Evolutionary conservation across 2,888 invertebrate species (phyloP).

Genomic region (Endomychus coccineus): DNA sequence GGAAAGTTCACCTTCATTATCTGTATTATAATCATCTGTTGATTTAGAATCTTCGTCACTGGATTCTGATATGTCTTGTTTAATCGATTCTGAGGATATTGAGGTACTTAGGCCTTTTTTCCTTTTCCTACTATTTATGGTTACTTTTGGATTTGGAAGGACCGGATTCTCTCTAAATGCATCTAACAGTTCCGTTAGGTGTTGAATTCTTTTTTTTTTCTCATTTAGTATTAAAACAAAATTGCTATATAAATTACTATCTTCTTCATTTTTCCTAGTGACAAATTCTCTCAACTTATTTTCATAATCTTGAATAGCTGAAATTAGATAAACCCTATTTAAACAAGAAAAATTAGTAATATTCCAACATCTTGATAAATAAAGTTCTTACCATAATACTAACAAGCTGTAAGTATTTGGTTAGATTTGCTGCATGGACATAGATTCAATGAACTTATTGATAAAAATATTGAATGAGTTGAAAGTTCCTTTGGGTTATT

Average conservation of each 20-base stretch:
- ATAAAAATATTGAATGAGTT: too few species aligned
- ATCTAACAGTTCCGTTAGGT: slow-evolving; percentile 35
- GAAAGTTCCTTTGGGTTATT: too few species aligned
- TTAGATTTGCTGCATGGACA: too few species aligned
- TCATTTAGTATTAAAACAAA: slow-evolving; percentile 37
- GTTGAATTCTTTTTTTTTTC: slow-evolving; percentile 37
- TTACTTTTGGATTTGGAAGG: slow-evolving; percentile 21
- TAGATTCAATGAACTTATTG: too few species aligned
- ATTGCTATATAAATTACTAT: slow-evolving; percentile 31
- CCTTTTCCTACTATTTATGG: slow-evolving; percentile 16
- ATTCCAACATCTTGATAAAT: too few species aligned
- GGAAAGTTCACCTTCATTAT: slow-evolving; percentile 21
- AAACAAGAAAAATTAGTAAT: too few species aligned
- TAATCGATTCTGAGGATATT: slow-evolving; percentile 7
- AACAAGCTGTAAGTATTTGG: too few species aligned
- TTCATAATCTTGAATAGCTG: slow-evolving; percentile 17
- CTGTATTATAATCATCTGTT: slow-evolving; percentile 21
- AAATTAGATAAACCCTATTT: too few species aligned
- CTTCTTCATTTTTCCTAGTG: slow-evolving; percentile 26
- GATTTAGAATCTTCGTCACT: slow-evolving; percentile 25
- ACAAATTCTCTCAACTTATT: slow-evolving; percentile 27
- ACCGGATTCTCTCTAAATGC: slow-evolving; percentile 27
- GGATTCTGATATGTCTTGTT: slow-evolving; percentile 16
- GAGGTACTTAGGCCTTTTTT: slow-evolving; percentile 12
- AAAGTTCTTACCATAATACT: too few species aligned